A percentile compares a stretch with the other conserved stretches of the same genome.
These are phyloP conservation scores for Martes martes DNA, from an alignment of 2,113 vertebrate genomes.

Conservation along the genomic window DNA sequence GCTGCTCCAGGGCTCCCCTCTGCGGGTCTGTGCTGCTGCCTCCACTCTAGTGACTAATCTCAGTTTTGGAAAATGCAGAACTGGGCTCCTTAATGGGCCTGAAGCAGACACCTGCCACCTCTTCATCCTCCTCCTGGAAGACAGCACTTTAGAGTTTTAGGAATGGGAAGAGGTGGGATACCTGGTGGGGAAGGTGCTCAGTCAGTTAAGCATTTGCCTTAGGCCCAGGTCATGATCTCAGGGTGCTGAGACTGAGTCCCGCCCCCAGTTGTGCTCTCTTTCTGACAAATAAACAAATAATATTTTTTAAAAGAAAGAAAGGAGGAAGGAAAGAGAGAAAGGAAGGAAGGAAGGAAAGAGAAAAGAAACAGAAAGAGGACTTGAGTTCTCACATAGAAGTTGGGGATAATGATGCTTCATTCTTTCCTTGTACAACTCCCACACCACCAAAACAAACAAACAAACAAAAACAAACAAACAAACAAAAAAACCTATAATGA, in stretches of 20 bases:
- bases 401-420: neutral
- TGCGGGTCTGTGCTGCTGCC: neutral
- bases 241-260: neutral
- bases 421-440: neutral
- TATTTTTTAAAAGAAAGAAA: too few species aligned
- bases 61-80: neutral
- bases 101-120: neutral
- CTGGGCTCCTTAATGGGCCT: too few species aligned
- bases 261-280: too few species aligned
- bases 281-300: too few species aligned
- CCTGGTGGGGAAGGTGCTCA: neutral
- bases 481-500: neutral
- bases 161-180: too few species aligned
- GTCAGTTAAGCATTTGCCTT: neutral
- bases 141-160: neutral
- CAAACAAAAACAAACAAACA: neutral
- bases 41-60: neutral
- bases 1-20: neutral
- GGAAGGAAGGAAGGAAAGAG: neutral
- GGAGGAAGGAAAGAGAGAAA: neutral
- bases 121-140: neutral
- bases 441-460: neutral
- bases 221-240: neutral
- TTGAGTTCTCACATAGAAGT: neutral
- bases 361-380: neutral